phyloP scores from a whole-genome alignment of 1,140 invertebrate genomes.

The Danaus plexippus region DNA sequence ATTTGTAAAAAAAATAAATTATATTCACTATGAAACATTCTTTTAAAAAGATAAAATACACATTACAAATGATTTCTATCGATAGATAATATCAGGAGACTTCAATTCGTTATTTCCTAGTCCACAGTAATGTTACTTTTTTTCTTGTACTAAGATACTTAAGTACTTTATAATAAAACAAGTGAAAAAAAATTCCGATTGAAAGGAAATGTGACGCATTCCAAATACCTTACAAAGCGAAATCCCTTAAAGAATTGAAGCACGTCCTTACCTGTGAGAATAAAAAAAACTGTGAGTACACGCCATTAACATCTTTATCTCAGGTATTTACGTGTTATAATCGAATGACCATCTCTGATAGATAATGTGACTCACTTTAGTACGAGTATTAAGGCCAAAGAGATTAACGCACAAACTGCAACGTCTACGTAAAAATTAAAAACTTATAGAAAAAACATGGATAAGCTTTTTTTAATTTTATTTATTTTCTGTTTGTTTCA shows the following conservation, averaged over 20 bases:
- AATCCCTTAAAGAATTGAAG: conserved; percentile 4
- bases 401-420: conserved; percentile 25
- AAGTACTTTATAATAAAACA: too few species aligned
- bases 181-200: too few species aligned
- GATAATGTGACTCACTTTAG: conserved; percentile 16
- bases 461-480: too few species aligned
- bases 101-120: too few species aligned
- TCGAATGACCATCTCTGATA: conserved; percentile 4
- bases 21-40: conserved; percentile 7
- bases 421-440: conserved; percentile 15
- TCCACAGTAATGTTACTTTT: too few species aligned
- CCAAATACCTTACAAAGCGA: conserved; percentile 3
- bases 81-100: too few species aligned
- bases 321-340: not conserved
- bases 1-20: not conserved
- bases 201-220: not conserved
- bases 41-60: conserved; percentile 7
- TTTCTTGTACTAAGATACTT: too few species aligned
- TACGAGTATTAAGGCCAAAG: conserved; percentile 21
- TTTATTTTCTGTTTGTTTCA: not conserved
- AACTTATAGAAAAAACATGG: conserved; percentile 4
- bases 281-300: conserved; percentile 8
- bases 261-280: conserved; percentile 20
- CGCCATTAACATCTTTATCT: not conserved
- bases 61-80: too few species aligned